Evolutionary conservation across 2,888 invertebrate genomes (phyloP), one percentile per base, ranked within the genome.

Genomic region (Sicus ferrugineus): DNA sequence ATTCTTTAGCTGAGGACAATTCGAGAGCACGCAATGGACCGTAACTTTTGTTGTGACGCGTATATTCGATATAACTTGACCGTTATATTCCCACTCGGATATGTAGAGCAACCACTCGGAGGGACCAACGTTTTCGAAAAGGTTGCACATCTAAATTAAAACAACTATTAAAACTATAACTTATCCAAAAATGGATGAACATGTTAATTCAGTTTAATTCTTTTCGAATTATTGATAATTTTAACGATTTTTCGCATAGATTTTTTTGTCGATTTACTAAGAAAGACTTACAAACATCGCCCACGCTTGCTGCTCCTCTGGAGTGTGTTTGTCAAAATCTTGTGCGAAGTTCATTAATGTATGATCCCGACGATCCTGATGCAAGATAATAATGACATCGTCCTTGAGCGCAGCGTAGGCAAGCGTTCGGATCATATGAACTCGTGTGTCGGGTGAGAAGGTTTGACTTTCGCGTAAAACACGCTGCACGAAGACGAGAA

Each of bases 51-150:
- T 96, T 70, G 95, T 96, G 67, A 92, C 94, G 69, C 95, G 89
- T 73, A 96, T 95, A 86, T 96, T 96, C 81, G 94, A 95, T 72
- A 93, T 91, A 76, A 89, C 89, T 79, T 91, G 91, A 16, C 90
- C 91, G 77, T 90, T 89, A 80, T 89, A 89, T 56, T 90, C 89
- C 96, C 96, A 96, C 86, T 96, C 96, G 64, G 95, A 95, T 83
- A 96, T 96, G 87, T 96, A 96, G 78, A 96, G 87, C 80, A 96
- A 86, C 96, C 96, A 96, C 85, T 96, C 96, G 0, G 95, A 94
- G 70, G 95, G 92, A 75, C 93, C 93, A 46, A 92, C 86, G 86
- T 94, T 93, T 85, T 94, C 94, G 86, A 96, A 96, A 86, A 96
- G 89, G 86, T 96, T 96, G 84, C 93, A 93, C 85, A 95, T 89